Evolutionary conservation across 1,140 invertebrate genomes (phyloP).

Genomic region (Temnothorax longispinosus): DNA sequence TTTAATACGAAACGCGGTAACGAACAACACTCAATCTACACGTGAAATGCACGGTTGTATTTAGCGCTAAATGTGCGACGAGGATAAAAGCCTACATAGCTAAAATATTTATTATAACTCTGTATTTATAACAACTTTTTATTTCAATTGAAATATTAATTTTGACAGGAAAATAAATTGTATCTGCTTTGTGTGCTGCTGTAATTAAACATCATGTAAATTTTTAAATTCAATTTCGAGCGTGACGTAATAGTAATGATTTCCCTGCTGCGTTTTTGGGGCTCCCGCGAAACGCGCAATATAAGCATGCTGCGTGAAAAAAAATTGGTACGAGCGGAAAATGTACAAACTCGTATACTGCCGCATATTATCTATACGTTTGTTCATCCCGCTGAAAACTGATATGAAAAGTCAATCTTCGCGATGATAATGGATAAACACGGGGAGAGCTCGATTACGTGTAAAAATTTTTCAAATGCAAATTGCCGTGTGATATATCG

Average conservation of each 20-base stretch:
- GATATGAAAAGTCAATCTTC: slow-evolving; percentile 30
- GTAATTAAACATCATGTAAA: slow-evolving; percentile 14
- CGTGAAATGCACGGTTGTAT: background rate
- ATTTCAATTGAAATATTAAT: slow-evolving; percentile 32
- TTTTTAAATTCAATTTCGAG: slow-evolving; percentile 22
- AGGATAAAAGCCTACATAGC: background rate
- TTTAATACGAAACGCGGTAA: background rate
- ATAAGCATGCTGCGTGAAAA: background rate
- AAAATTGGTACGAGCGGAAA: slow-evolving; percentile 27
- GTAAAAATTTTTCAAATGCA: slow-evolving; percentile 15
- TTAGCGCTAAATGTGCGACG: slow-evolving; percentile 2
- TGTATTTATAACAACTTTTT: slow-evolving; percentile 16
- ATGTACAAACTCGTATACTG: slow-evolving; percentile 21
- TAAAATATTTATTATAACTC: slow-evolving; percentile 22
- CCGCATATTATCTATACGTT: slow-evolving; percentile 12
- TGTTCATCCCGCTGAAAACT: slow-evolving; percentile 24
- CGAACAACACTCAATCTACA: background rate
- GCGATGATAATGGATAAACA: background rate
- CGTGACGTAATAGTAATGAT: slow-evolving; percentile 31
- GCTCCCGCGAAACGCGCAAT: background rate
- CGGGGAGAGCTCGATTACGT: slow-evolving; percentile 1
- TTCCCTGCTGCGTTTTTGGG: slow-evolving; percentile 7
- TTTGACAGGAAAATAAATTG: background rate
- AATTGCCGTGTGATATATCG: background rate
- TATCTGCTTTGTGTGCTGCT: background rate